These are phyloP conservation scores for Manis crassicaudata DNA, from an alignment of 2,797 vertebrate species.

Conservation along the genomic window DNA sequence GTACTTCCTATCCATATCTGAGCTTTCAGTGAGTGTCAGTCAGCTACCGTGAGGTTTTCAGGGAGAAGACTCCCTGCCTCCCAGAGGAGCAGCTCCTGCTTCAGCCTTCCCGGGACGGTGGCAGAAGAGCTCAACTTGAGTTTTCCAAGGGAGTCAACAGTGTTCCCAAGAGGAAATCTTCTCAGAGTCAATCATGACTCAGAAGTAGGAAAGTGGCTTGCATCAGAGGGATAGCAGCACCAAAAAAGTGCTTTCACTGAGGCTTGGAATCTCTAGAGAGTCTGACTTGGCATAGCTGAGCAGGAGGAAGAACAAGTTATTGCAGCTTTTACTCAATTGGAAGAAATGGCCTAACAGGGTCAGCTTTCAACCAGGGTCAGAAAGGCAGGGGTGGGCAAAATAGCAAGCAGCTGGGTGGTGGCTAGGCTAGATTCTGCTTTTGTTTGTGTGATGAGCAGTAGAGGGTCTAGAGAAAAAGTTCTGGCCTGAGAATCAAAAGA, in stretches of 20 bases:
- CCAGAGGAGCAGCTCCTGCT: neutral
- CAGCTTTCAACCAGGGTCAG: neutral
- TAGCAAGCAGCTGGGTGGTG: neutral
- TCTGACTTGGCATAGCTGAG: neutral
- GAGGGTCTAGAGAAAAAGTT: neutral
- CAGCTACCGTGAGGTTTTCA: neutral
- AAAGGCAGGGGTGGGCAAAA: neutral
- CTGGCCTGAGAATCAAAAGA: neutral
- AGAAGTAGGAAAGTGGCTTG: neutral
- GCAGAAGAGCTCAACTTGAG: neutral
- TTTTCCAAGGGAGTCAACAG: conserved; percentile 23
- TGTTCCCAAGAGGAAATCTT: neutral
- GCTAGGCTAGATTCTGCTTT: neutral
- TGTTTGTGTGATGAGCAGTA: conserved; percentile 1
- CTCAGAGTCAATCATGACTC: neutral
- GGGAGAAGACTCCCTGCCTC: neutral
- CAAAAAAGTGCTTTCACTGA: neutral
- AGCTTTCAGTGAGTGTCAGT: neutral
- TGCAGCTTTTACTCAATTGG: conserved; percentile 1
- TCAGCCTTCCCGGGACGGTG: neutral
- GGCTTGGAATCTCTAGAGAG: neutral
- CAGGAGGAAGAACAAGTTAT: neutral
- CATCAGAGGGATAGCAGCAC: neutral
- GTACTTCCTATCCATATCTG: neutral
- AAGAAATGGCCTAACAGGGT: neutral